Evolutionary conservation across 2,797 vertebrate genomes (phyloP).

Genomic region (Kryptopterus vitreolus): DNA sequence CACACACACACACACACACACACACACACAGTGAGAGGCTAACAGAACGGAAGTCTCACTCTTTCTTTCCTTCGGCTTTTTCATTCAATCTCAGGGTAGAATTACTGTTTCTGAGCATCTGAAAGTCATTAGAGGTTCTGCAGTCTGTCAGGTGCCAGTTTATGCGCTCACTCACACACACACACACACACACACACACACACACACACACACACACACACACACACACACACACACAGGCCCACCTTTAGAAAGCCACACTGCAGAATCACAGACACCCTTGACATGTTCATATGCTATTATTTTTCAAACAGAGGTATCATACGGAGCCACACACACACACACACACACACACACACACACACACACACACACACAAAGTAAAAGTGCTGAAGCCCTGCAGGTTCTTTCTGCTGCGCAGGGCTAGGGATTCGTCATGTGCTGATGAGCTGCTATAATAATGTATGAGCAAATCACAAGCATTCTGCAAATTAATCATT

Average conservation of each 20-base stretch:
- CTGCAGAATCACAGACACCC: slow-evolving; percentile 46
- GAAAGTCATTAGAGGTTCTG: slow-evolving; percentile 88
- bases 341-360: slow-evolving; percentile 50
- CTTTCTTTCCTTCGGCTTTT: slow-evolving; percentile 72
- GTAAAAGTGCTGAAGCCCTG: slow-evolving; percentile 84
- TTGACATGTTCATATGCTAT: slow-evolving; percentile 52
- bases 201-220: slow-evolving; percentile 68
- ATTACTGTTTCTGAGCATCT: slow-evolving; percentile 91
- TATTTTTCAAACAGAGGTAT: slow-evolving; percentile 55
- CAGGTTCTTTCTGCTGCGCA: slow-evolving; percentile 75
- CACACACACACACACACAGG: slow-evolving; percentile 40
- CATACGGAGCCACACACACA: slow-evolving; percentile 42
- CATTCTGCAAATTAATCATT: slow-evolving; percentile 92
- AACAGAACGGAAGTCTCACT: slow-evolving; percentile 75
- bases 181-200: slow-evolving; percentile 56
- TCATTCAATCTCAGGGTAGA: slow-evolving; percentile 81
- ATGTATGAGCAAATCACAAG: slow-evolving; percentile 91
- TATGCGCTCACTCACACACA: slow-evolving; percentile 42
- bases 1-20: background rate
- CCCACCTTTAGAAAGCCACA: slow-evolving; percentile 61
- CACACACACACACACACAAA: slow-evolving; percentile 46
- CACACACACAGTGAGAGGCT: background rate
- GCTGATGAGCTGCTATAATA: slow-evolving; percentile 91
- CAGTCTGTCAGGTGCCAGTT: slow-evolving; percentile 87
- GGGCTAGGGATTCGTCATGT: slow-evolving; percentile 87